These are phyloP conservation scores for Drosophila lacertosa DNA, from an alignment of 1,140 invertebrate species.

Conservation along the genomic window DNA sequence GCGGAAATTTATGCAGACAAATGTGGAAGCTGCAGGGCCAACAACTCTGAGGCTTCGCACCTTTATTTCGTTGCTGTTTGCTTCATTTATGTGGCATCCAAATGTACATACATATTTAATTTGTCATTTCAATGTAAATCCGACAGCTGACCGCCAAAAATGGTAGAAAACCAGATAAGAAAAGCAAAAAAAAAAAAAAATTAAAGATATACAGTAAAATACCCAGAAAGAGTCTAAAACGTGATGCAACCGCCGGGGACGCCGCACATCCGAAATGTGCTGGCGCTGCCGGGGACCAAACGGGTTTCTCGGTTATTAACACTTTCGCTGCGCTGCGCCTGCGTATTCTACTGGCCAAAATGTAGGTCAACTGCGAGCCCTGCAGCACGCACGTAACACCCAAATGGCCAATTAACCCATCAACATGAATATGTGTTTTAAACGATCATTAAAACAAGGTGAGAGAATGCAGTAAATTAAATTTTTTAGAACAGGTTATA, in stretches of 20 bases:
- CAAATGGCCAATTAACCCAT: constrained; percentile 37
- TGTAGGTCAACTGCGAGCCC: constrained; percentile 65
- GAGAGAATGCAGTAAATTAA: background rate
- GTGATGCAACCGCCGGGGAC: constrained; percentile 60
- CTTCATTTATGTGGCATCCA: constrained; percentile 38
- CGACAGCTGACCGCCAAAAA: constrained; percentile 68
- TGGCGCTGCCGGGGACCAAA: constrained; percentile 38
- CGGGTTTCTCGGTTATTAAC: constrained; percentile 75
- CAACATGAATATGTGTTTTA: background rate
- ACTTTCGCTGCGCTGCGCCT: constrained; percentile 74
- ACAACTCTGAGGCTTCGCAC: constrained; percentile 48
- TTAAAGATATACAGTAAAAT: constrained; percentile 20
- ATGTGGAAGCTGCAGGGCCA: constrained; percentile 69
- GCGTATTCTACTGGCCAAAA: constrained; percentile 61
- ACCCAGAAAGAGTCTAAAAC: constrained; percentile 75
- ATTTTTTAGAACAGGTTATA: background rate
- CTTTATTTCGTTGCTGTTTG: constrained; percentile 29
- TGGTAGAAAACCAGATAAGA: constrained; percentile 27
- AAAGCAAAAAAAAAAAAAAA: constrained; percentile 4
- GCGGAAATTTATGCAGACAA: constrained; percentile 52
- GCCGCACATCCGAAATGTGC: constrained; percentile 13
- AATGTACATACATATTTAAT: constrained; percentile 60
- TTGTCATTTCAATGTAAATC: constrained; percentile 76
- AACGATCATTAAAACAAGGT: background rate
- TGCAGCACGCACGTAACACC: constrained; percentile 31